Conservation (phyloP, 1,140 invertebrate species). For the Trichonephila clavata region DNA sequence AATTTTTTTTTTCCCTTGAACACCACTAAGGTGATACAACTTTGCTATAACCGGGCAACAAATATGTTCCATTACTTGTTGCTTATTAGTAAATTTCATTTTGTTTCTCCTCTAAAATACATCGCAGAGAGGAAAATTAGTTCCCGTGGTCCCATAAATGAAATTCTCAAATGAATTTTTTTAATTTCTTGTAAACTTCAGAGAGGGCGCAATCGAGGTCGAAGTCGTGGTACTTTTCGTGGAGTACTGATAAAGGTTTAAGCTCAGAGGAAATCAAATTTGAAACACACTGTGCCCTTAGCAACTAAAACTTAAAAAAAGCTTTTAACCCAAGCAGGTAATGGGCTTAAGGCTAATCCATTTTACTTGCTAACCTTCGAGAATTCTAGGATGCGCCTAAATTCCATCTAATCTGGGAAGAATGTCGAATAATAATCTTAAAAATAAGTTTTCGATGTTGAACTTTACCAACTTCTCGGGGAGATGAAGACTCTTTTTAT, state of each 20-base stretch:
- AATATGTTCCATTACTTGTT: constrained; percentile 32
- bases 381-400: constrained; percentile 16
- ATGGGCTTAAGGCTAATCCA: constrained; percentile 62
- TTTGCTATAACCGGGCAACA: constrained; percentile 19
- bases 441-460: constrained; percentile 61
- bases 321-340: constrained; percentile 59
- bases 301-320: constrained; percentile 49
- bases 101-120: constrained; percentile 8
- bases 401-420: constrained; percentile 45
- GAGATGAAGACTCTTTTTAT: constrained; percentile 30
- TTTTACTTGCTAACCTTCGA: constrained; percentile 47
- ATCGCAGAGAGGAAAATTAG: constrained; percentile 15
- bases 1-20: neutral
- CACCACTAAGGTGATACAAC: neutral
- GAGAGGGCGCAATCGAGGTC: neutral
- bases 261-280: constrained; percentile 50
- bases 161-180: constrained; percentile 20
- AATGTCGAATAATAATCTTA: constrained; percentile 60
- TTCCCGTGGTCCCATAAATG: constrained; percentile 34
- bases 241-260: constrained; percentile 23
- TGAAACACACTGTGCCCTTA: constrained; percentile 48
- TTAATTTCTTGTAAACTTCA: constrained; percentile 9
- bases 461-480: constrained; percentile 36
- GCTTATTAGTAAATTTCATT: constrained; percentile 39
- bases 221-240: neutral